Conservation (phyloP, 2,888 invertebrate species). For the Rhagonycha fulva region DNA sequence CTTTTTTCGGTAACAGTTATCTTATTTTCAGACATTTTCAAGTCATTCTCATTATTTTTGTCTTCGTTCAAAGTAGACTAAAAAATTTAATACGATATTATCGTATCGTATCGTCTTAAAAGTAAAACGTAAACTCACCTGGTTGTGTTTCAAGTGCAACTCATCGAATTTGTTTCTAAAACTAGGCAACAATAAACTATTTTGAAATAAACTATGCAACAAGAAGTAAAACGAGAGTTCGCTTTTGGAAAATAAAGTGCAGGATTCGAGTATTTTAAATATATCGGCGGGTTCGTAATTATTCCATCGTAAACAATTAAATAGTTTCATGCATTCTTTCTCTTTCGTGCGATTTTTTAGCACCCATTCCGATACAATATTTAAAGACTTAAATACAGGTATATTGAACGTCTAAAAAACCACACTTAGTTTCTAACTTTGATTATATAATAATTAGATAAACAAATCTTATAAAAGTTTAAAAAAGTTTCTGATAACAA, state of each 20-base stretch:
- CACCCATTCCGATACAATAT: constrained; percentile 61
- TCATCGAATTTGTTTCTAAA: constrained; percentile 57
- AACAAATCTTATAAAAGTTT: not conserved
- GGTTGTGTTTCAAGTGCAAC: constrained; percentile 55
- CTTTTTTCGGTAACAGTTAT: constrained; percentile 47
- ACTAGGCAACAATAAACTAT: constrained; percentile 58
- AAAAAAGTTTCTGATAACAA: not conserved
- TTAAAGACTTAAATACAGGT: constrained; percentile 53
- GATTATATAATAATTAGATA: too few relatives aligned
- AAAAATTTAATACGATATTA: not conserved
- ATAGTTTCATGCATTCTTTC: constrained; percentile 59
- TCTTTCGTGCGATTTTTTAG: constrained; percentile 59
- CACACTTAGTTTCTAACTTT: not conserved
- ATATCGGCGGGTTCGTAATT: constrained; percentile 56
- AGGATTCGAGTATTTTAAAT: constrained; percentile 61
- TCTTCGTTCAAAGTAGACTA: constrained; percentile 30
- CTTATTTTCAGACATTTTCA: constrained; percentile 42
- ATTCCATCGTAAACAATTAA: constrained; percentile 58
- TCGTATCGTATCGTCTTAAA: not conserved
- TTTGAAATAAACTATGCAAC: constrained; percentile 54
- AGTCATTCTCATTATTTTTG: constrained; percentile 38
- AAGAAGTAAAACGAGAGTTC: constrained; percentile 62
- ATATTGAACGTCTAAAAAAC: constrained; percentile 50
- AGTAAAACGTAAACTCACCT: constrained; percentile 43
- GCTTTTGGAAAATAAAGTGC: constrained; percentile 61